phyloP scores from a whole-genome alignment of 1,140 invertebrate genomes.

The Papilio machaon region DNA sequence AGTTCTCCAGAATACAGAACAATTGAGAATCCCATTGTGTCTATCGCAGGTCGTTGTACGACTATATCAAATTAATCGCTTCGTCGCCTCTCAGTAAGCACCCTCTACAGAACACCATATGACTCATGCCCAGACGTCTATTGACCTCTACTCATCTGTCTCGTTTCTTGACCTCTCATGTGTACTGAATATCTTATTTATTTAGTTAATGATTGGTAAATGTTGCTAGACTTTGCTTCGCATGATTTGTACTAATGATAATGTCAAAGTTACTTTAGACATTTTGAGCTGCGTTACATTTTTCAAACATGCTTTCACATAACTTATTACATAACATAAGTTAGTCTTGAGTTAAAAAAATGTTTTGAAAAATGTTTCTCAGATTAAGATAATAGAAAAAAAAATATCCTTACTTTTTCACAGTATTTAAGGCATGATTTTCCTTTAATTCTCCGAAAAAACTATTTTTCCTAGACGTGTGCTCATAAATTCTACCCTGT shows the following conservation, averaged over 20 bases:
- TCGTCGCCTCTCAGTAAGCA: conserved; percentile 35
- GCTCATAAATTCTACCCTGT: not conserved
- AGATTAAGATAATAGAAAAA: no score
- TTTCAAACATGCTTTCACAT: not conserved
- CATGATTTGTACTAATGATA: not conserved
- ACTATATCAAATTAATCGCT: conserved; percentile 41
- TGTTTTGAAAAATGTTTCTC: not conserved
- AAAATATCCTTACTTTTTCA: no score
- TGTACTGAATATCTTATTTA: not conserved
- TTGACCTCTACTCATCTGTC: conserved; percentile 13
- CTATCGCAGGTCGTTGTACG: not conserved
- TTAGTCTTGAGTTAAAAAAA: not conserved
- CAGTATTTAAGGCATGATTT: not conserved
- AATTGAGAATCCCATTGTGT: not conserved
- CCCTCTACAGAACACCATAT: conserved; percentile 1
- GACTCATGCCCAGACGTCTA: not conserved
- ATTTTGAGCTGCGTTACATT: not conserved
- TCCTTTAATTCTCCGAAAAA: not conserved
- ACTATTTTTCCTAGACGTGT: not conserved
- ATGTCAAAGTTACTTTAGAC: not conserved
- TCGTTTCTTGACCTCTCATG: conserved; percentile 10
- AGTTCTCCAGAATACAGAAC: not conserved
- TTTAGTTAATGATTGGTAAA: not conserved
- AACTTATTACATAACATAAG: not conserved
- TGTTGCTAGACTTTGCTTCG: not conserved